A percentile compares a stretch with the other conserved stretches of the same genome.
These are phyloP conservation scores for Pongo abelii DNA, from an alignment of 2,113 vertebrate genomes.

Conservation along the genomic window DNA sequence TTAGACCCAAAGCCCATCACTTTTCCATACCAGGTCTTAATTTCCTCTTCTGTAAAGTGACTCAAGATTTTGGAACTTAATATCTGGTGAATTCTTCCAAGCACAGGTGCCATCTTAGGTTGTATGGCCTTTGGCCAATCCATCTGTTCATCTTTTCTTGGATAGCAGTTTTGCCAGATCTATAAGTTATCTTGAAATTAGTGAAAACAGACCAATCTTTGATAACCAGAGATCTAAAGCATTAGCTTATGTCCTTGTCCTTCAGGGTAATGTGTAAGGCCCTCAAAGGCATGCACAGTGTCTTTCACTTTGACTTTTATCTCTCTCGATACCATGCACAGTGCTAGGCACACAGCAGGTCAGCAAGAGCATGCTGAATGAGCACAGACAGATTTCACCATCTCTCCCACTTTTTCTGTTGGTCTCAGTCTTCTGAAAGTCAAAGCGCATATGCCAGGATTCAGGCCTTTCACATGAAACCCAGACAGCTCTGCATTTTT, in stretches of 20 bases:
- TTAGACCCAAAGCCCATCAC: neutral
- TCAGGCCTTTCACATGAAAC: constrained; percentile 56
- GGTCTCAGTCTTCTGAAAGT: constrained; percentile 44
- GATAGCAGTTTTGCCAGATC: neutral
- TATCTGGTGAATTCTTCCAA: neutral
- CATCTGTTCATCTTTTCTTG: neutral
- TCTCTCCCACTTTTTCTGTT: neutral
- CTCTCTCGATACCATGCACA: neutral
- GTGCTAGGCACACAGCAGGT: neutral
- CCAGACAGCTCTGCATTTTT: constrained; percentile 56
- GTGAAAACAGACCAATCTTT: neutral
- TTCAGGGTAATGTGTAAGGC: neutral
- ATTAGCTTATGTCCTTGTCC: neutral
- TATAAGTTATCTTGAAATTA: neutral
- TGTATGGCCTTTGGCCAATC: neutral
- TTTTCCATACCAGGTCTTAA: neutral
- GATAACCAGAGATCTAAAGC: neutral
- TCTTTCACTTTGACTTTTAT: neutral
- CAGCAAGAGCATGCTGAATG: neutral
- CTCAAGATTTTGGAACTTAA: neutral
- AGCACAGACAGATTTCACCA: fast-evolving
- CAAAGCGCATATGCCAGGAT: neutral
- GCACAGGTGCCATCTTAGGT: neutral
- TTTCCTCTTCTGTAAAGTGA: neutral
- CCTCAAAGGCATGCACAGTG: neutral